Conservation (phyloP, 2,888 invertebrate genomes). For the Drosophila nr. perissopoda region DNA sequence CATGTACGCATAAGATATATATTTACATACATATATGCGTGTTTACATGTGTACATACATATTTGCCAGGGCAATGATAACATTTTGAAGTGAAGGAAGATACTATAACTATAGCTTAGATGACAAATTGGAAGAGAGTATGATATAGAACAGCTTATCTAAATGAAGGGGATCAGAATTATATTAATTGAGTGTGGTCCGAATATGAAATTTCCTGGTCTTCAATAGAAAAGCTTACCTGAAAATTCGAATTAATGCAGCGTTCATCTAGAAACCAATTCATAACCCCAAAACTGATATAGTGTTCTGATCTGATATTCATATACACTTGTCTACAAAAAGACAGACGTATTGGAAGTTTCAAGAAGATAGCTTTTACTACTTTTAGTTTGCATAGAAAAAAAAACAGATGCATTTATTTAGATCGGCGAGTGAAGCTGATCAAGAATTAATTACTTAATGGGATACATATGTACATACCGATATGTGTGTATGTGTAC, state of each 20-base stretch:
- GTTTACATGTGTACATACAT: neutral
- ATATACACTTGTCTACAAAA: neutral
- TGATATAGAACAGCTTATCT: neutral
- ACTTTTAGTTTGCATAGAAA: neutral
- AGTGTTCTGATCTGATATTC: neutral
- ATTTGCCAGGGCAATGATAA: neutral
- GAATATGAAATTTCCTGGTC: neutral
- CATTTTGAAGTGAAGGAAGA: neutral
- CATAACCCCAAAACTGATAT: neutral
- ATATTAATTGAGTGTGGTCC: neutral
- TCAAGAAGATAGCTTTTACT: neutral
- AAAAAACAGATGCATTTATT: neutral
- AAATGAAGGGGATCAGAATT: neutral
- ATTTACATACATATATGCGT: neutral
- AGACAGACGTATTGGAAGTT: neutral
- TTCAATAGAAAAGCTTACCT: neutral
- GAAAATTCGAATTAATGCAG: neutral
- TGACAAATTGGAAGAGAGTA: neutral
- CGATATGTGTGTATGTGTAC: constrained; percentile 25
- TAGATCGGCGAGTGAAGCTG: neutral
- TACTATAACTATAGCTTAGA: neutral
- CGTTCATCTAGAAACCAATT: neutral
- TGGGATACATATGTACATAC: neutral
- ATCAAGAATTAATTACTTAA: neutral
- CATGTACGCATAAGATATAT: constrained; percentile 28